phyloP scores from a whole-genome alignment of 1,140 invertebrate species.

The Palaemon carinicauda region DNA sequence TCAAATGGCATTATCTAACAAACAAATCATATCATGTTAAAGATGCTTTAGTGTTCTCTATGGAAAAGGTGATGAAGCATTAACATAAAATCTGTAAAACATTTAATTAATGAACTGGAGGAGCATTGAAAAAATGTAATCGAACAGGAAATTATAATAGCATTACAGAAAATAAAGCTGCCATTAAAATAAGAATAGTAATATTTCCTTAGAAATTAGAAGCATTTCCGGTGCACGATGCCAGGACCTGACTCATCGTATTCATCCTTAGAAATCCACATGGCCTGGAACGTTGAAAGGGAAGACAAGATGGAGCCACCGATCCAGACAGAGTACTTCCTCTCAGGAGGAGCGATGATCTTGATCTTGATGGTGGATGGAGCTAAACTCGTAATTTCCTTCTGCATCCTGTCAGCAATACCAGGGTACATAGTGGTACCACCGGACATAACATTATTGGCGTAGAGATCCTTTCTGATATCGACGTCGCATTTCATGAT shows the following conservation, averaged over 20 bases:
- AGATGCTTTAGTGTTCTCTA: too few relatives aligned
- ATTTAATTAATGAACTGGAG: too few relatives aligned
- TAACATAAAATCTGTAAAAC: too few relatives aligned
- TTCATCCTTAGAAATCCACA: constrained; percentile 5
- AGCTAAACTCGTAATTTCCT: constrained; percentile 78
- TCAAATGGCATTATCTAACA: too few relatives aligned
- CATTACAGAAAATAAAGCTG: too few relatives aligned
- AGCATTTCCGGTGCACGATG: constrained; percentile 4
- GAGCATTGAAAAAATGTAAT: too few relatives aligned
- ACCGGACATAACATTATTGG: constrained; percentile 66
- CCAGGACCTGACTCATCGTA: neutral
- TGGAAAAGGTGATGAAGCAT: too few relatives aligned
- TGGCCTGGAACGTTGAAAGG: constrained; percentile 2
- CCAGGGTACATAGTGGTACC: constrained; percentile 85
- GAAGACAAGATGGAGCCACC: constrained; percentile 7
- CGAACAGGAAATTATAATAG: too few relatives aligned
- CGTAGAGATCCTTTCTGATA: constrained; percentile 15
- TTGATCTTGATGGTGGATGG: constrained; percentile 26
- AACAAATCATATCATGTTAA: too few relatives aligned
- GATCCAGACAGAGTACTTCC: constrained; percentile 17
- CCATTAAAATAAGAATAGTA: too few relatives aligned
- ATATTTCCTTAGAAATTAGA: neutral
- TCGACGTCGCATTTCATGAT: constrained; percentile 15
- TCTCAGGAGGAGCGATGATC: constrained; percentile 15
- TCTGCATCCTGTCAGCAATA: constrained; percentile 84